Evolutionary conservation across 2,797 vertebrate genomes (phyloP).

Genomic region (Lutjanus campechanus): DNA sequence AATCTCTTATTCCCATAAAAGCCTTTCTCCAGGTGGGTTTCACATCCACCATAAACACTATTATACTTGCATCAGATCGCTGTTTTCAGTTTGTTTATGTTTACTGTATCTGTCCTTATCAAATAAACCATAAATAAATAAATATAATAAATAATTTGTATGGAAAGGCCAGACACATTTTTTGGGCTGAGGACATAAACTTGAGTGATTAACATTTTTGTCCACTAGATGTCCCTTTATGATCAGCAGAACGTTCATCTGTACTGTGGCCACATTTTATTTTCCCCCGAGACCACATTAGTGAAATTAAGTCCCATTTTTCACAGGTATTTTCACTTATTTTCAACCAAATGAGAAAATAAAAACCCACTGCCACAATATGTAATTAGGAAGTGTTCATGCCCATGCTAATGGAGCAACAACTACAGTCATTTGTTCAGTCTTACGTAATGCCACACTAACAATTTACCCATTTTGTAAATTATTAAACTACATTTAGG

Average conservation of each 20-base stretch:
- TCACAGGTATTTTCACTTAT: background rate
- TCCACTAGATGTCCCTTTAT: constrained; percentile 64
- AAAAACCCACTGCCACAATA: background rate
- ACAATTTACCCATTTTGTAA: background rate
- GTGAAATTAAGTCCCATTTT: background rate
- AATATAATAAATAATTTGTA: background rate
- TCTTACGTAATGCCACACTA: background rate
- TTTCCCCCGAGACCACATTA: background rate
- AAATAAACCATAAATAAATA: too few species aligned
- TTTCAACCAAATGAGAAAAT: background rate
- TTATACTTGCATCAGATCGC: too few species aligned
- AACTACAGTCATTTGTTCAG: background rate
- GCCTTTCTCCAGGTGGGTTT: too few species aligned
- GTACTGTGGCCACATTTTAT: background rate
- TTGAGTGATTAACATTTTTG: background rate
- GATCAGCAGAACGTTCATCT: constrained; percentile 14
- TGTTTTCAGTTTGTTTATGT: too few species aligned
- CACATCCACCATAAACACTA: too few species aligned
- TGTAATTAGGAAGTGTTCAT: background rate
- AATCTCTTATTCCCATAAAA: too few species aligned
- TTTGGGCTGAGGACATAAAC: background rate
- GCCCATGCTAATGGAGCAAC: background rate
- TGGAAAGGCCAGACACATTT: background rate
- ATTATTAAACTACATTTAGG: background rate
- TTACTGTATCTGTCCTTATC: too few species aligned